These are phyloP conservation scores for Tachystola acroxantha DNA, from an alignment of 2,888 invertebrate genomes.

Conservation along the genomic window DNA sequence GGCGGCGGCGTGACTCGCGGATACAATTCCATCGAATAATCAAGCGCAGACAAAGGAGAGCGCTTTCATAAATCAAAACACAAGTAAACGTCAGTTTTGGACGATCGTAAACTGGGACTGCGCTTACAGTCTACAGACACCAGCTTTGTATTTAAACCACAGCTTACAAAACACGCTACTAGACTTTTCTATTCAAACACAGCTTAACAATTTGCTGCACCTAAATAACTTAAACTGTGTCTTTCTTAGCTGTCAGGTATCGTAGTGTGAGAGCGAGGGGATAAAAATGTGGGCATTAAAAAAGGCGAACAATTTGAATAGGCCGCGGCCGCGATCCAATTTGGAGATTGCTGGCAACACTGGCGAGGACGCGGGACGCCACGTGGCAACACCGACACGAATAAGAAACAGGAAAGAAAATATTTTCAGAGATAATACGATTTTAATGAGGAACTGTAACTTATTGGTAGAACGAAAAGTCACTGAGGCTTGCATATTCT, in stretches of 20 bases:
- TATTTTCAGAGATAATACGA: not conserved
- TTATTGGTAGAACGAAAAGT: not conserved
- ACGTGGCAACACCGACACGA: conserved; percentile 5
- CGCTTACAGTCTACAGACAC: conserved; percentile 20
- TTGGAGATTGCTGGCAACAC: conserved; percentile 31
- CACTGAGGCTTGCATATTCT: too few species aligned
- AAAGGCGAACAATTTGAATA: conserved; percentile 40
- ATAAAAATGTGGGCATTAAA: conserved; percentile 39
- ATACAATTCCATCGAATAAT: conserved; percentile 37
- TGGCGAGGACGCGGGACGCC: conserved; percentile 1
- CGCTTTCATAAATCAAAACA: conserved; percentile 53
- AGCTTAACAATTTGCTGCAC: not conserved
- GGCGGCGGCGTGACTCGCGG: conserved; percentile 22
- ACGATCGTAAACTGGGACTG: conserved; percentile 43
- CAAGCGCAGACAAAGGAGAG: conserved; percentile 40
- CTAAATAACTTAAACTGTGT: conserved; percentile 18
- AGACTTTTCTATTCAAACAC: not conserved
- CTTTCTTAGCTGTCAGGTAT: conserved; percentile 9
- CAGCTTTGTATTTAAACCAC: conserved; percentile 12
- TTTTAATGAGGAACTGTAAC: conserved; percentile 3
- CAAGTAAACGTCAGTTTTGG: conserved; percentile 54
- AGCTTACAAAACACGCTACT: conserved; percentile 12
- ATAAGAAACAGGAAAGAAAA: not conserved
- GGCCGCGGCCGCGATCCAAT: conserved; percentile 37
- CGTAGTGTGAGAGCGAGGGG: conserved; percentile 20